A percentile compares a stretch with the other conserved stretches of the same genome.
phyloP scores from a whole-genome alignment of 2,888 invertebrate genomes.

The Diplazon laetatorius region DNA sequence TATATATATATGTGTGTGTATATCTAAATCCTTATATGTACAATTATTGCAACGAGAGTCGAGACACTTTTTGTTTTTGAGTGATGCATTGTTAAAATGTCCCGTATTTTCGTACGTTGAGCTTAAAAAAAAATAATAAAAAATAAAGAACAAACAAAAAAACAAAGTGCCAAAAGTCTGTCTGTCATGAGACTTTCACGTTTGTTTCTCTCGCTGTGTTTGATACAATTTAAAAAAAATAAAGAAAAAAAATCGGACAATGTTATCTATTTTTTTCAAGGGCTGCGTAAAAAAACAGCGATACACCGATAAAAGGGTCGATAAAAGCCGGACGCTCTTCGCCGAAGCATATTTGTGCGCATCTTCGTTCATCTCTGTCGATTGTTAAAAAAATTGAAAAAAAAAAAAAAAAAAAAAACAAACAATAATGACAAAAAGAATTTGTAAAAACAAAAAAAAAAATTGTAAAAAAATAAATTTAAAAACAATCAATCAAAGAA shows the following conservation, averaged over 20 bases:
- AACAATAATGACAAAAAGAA: constrained; percentile 19
- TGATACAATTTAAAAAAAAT: constrained; percentile 16
- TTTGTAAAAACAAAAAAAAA: constrained; percentile 16
- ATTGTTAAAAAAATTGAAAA: constrained; percentile 41
- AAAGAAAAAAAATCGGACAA: constrained; percentile 18
- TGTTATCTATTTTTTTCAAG: too few relatives aligned
- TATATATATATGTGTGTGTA: too few relatives aligned
- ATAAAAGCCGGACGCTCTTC: constrained; percentile 46
- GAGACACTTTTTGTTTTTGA: constrained; percentile 59
- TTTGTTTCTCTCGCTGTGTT: constrained; percentile 36
- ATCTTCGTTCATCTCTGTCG: constrained; percentile 41
- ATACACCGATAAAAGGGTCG: constrained; percentile 57
- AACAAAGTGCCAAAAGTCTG: constrained; percentile 61
- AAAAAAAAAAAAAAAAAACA: constrained; percentile 26
- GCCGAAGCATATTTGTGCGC: constrained; percentile 38
- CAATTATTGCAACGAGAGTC: constrained; percentile 73
- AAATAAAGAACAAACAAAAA: too few relatives aligned
- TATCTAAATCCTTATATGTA: too few relatives aligned
- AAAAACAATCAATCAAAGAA: too few relatives aligned
- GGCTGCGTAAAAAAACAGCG: constrained; percentile 26
- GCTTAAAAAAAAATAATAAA: constrained; percentile 43
- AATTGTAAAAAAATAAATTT: constrained; percentile 21
- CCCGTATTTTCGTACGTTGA: constrained; percentile 50
- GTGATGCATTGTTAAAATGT: constrained; percentile 64
- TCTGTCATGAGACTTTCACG: constrained; percentile 67